phyloP scores from a whole-genome alignment of 1,140 invertebrate species.

The Nixonia krombeini region DNA sequence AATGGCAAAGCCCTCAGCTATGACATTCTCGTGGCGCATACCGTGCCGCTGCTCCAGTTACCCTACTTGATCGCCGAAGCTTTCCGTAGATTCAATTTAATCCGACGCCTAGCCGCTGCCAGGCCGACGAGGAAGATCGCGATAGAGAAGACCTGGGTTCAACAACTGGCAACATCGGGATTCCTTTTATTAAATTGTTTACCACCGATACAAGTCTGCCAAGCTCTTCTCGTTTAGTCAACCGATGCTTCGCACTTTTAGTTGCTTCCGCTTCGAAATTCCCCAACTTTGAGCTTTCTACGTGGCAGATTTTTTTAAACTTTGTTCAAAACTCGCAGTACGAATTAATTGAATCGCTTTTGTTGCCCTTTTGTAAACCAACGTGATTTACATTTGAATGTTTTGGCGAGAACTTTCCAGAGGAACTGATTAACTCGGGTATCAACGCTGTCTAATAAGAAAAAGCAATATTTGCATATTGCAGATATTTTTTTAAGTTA shows the following conservation, averaged over 20 bases:
- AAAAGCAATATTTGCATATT: too few relatives aligned
- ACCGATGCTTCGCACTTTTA: conserved; percentile 34
- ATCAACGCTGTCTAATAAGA: too few relatives aligned
- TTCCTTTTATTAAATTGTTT: conserved; percentile 48
- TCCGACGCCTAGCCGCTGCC: conserved; percentile 25
- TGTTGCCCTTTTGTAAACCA: too few relatives aligned
- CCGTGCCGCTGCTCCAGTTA: conserved; percentile 21
- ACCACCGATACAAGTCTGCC: conserved; percentile 36
- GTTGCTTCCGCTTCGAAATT: neutral
- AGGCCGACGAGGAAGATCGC: conserved; percentile 31
- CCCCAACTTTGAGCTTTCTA: conserved; percentile 12
- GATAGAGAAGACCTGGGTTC: conserved; percentile 18
- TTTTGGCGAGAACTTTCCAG: too few relatives aligned
- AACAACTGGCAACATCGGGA: conserved; percentile 29
- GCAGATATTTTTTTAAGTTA: too few relatives aligned
- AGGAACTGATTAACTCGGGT: too few relatives aligned
- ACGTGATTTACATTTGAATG: too few relatives aligned
- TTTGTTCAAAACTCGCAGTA: too few relatives aligned
- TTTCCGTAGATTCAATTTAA: conserved; percentile 59
- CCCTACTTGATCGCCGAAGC: conserved; percentile 45
- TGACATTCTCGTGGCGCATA: conserved; percentile 25
- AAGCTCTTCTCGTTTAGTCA: conserved; percentile 15
- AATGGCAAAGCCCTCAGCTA: conserved; percentile 38
- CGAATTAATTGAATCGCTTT: too few relatives aligned
- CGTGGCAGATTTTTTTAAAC: conserved; percentile 21